phyloP scores from a whole-genome alignment of 2,888 invertebrate species.

The Metellina segmentata region DNA sequence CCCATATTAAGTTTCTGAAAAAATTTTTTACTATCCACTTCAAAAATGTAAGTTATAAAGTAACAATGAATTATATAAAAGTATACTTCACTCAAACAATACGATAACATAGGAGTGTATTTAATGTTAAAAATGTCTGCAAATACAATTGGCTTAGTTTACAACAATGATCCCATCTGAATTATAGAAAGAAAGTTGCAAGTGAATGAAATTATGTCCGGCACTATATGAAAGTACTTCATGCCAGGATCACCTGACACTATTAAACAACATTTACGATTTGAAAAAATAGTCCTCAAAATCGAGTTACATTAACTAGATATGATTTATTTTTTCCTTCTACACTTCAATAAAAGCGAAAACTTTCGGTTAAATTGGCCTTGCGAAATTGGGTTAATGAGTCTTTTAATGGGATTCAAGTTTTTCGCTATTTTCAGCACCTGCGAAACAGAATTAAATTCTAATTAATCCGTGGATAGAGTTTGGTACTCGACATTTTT shows the following conservation, averaged over 20 bases:
- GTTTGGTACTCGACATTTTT: neutral
- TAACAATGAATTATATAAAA: too few relatives aligned
- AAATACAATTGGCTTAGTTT: too few relatives aligned
- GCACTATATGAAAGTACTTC: neutral
- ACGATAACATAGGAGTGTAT: too few relatives aligned
- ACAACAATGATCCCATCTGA: too few relatives aligned
- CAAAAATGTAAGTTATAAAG: too few relatives aligned
- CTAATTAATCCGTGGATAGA: conserved; percentile 30
- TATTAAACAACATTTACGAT: conserved; percentile 16
- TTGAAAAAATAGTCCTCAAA: conserved; percentile 25
- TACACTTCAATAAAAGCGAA: conserved; percentile 2
- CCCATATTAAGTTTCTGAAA: too few relatives aligned
- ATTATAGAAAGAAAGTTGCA: too few relatives aligned
- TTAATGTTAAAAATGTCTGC: too few relatives aligned
- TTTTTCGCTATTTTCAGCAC: conserved; percentile 38
- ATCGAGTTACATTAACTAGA: conserved; percentile 34
- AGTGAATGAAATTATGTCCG: too few relatives aligned
- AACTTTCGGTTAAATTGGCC: conserved; percentile 40
- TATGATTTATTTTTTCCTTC: neutral
- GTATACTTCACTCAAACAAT: too few relatives aligned
- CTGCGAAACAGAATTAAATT: conserved; percentile 54
- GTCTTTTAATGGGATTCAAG: conserved; percentile 57
- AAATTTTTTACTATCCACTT: too few relatives aligned
- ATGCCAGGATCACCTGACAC: neutral
- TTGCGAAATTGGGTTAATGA: conserved; percentile 58